A percentile compares a stretch with the other conserved stretches of the same genome.
These are phyloP conservation scores for Cartodere bifasciata DNA, from an alignment of 2,888 invertebrate genomes.

Conservation along the genomic window DNA sequence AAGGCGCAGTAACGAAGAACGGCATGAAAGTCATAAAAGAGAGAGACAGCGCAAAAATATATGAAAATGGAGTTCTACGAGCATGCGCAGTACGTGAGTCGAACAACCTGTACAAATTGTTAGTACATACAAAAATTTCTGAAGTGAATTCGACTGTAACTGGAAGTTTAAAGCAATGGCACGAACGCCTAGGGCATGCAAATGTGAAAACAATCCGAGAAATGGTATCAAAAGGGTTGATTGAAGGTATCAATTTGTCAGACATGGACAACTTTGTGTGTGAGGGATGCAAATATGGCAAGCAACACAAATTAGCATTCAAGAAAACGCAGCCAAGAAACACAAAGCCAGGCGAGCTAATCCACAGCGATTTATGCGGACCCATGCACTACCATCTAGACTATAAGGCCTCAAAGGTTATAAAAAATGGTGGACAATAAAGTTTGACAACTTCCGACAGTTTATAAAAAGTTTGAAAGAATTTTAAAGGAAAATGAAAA, in stretches of 20 bases:
- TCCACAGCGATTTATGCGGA: constrained; percentile 14
- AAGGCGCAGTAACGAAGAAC: too few species aligned
- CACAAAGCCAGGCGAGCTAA: constrained; percentile 13
- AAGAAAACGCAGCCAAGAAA: constrained; percentile 5
- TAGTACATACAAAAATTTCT: neutral
- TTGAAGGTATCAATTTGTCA: constrained; percentile 5
- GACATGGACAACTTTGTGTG: constrained; percentile 13
- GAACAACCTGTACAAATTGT: too few species aligned
- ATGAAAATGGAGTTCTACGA: too few species aligned
- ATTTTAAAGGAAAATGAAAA: too few species aligned
- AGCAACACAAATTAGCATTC: constrained; percentile 13
- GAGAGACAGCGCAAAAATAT: too few species aligned
- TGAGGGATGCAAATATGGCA: constrained; percentile 14
- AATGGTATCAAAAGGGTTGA: constrained; percentile 6
- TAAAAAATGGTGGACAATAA: too few species aligned
- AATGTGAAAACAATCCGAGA: constrained; percentile 8
- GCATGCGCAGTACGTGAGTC: too few species aligned
- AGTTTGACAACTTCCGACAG: too few species aligned
- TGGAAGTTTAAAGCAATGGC: constrained; percentile 3
- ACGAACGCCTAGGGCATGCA: constrained; percentile 2
- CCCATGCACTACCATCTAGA: too few species aligned
- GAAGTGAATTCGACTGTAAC: neutral
- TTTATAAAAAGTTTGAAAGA: too few species aligned
- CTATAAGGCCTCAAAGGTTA: too few species aligned
- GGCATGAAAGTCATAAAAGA: too few species aligned